These are phyloP conservation scores for Nemopilema nomurai DNA, from an alignment of 30 jellyfish, hydroid and myxozoan genomes.

Conservation along the genomic window DNA sequence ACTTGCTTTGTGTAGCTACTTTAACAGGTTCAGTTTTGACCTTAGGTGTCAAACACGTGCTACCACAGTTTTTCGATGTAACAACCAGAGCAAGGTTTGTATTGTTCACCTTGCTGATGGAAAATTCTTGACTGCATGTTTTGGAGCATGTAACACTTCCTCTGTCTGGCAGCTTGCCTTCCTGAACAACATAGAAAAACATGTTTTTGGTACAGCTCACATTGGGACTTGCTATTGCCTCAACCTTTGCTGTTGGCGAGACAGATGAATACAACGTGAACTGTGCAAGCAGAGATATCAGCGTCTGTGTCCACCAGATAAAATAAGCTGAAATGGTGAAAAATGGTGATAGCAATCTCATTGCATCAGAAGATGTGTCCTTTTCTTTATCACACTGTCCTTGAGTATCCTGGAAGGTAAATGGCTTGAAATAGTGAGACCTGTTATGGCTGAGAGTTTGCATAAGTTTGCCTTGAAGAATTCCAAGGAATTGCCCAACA, in stretches of 20 bases:
- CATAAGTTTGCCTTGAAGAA: conserved; percentile 64
- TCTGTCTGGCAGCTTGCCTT: conserved; percentile 21
- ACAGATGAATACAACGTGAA: conserved; percentile 38
- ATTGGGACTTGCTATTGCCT: conserved; percentile 46
- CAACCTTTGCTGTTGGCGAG: conserved; percentile 13
- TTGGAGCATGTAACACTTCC: conserved; percentile 44
- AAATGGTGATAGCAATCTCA: conserved; percentile 44
- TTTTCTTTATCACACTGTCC: conserved; percentile 55
- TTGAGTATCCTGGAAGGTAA: conserved; percentile 58
- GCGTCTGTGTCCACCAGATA: conserved; percentile 61
- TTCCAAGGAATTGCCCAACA: conserved; percentile 70
- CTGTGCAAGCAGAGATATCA: conserved; percentile 30
- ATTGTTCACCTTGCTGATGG: conserved; percentile 49
- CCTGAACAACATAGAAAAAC: conserved; percentile 52
- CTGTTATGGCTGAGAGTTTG: conserved; percentile 29
- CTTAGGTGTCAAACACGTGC: conserved; percentile 40
- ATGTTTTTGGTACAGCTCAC: conserved; percentile 61
- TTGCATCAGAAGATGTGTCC: conserved; percentile 51
- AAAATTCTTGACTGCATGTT: conserved; percentile 29
- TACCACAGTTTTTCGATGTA: conserved; percentile 9
- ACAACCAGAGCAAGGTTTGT: conserved; percentile 66
- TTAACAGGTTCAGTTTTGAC: conserved; percentile 31
- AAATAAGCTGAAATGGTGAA: conserved; percentile 53
- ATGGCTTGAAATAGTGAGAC: conserved; percentile 4
- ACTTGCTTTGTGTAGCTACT: background rate